Base-by-base conservation (phyloP, 2,797 vertebrate species). In the Danio albolineatus region DNA sequence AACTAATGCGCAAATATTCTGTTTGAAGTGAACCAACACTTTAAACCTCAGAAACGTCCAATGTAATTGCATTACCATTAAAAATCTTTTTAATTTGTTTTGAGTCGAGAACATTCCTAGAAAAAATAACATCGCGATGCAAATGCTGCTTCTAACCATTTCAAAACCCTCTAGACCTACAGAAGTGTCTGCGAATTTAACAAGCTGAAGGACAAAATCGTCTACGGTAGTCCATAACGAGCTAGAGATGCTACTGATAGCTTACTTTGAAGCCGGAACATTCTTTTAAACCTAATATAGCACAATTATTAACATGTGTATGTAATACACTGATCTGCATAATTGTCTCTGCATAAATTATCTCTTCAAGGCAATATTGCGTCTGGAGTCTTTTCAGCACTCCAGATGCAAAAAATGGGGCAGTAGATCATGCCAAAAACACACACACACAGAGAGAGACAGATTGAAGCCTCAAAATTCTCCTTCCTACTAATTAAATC, bases 391-490 rank as follows among this genome's bases (percentile, higher is more conserved):
- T 38, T 78, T 69, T 61, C 36, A 41, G 56, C n/a, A 78, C 43
- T 61, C 56, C 57, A 74, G 21, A 74, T 74, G 72, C 16, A 13
- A 74, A 28, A 74, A 60, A 17, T 46, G 10, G 71, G 56, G 41
- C 56, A 73, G 17, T 36, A 17, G 54, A 48, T 48, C 54, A 48
- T 60, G 41, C 54, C 54, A 73, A 72, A 72, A 72, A 57, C 51
- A 54, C 51, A 54, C 36, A 28, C 28, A 28, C 28, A 28, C n/a
- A n/a, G n/a, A n/a, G 28, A 43, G 4, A 57, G 7, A 57, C 17
- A 28, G n/a, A 72, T 57, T 56, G 43, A 57, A 72, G 57, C 13
- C 56, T 57, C 38, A 41, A 19, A 14, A 56, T 56, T 9, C 9
- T 38, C 7, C 38, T 56, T 12, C 51, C 38, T 12, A 39, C 3